Base-by-base conservation (phyloP, 2,888 invertebrate genomes). In the Hololepta plana region DNA sequence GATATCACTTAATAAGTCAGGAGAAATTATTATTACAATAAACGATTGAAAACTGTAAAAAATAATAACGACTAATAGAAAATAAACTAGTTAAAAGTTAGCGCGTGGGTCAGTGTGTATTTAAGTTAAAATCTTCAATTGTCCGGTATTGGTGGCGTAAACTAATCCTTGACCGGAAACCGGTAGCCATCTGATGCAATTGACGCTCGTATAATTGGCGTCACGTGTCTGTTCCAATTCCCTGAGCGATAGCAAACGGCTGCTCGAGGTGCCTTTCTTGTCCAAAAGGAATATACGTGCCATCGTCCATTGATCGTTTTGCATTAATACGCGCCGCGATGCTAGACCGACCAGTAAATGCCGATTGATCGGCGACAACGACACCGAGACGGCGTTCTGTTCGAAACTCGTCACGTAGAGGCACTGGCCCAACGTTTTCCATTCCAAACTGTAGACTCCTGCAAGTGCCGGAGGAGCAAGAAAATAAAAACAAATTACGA, bases 131-230 rank as follows among this genome's bases (percentile, higher is more conserved):
- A 79, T 66, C 44, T 71, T 71, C 35, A 87, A 62, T 44, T 80
- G 75, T 27, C 85, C 87, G 10, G 74, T 72, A 49, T 81, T 85
- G 37, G 84, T 85, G 12, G 81, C 84, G 51, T 81, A 85, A 25
- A 82, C 74, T 29, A 85, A 62, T 2, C 85, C 85, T 46, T 82
- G 79, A 1, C 85, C 85, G 1, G 81, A 69, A 23, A 67, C 66
- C 0, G 84, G 84, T 28, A 81, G 65, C 84, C 84, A 87, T 28
- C 79, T 63, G 27, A 82, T 74, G 42, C 82, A 82, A 59, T 85
- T 85, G 23, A 84, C 64, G 47, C 75, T 79, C 29, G 74, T 71
- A 42, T 72, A 69, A 24, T 66, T 66, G 22, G 65, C 47, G 36
- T 67, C 65, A 54, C 67, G 63, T 37, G 59, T 64, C 40, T 73